phyloP scores from a whole-genome alignment of 2,888 invertebrate genomes.

The Brassicogethes aeneus region DNA sequence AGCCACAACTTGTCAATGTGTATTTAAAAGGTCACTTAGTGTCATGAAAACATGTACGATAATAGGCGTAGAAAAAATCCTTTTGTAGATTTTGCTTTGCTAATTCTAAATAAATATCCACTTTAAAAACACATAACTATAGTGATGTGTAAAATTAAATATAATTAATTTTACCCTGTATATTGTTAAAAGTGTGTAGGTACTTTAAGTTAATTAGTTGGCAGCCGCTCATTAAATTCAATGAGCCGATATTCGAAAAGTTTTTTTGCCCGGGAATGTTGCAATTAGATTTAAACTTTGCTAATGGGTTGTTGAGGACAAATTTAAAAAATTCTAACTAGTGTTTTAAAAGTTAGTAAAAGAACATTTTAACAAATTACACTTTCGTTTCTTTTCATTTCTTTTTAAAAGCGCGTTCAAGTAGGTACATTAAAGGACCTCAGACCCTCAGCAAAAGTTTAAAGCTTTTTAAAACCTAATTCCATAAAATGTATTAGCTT shows the following conservation, averaged over 20 bases:
- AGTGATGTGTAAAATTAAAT: no score
- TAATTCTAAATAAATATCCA: no score
- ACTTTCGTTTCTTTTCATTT: conserved; percentile 39
- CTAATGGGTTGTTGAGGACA: conserved; percentile 32
- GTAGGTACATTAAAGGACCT: conserved; percentile 29
- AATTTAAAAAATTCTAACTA: conserved; percentile 41
- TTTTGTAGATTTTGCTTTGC: no score
- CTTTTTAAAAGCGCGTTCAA: conserved; percentile 34
- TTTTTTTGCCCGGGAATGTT: conserved; percentile 25
- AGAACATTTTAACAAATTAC: conserved; percentile 42
- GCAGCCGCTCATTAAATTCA: conserved; percentile 3
- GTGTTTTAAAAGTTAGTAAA: conserved; percentile 42
- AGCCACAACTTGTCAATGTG: no score
- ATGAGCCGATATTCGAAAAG: conserved; percentile 5
- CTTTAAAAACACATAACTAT: no score
- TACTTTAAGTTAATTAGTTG: no score
- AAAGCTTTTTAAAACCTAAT: conserved; percentile 34
- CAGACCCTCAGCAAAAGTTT: conserved; percentile 29
- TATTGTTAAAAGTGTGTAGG: no score
- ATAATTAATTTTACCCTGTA: no score
- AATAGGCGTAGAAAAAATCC: no score
- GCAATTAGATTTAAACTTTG: conserved; percentile 30
- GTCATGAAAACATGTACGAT: no score
- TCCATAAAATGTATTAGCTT: conserved; percentile 27
- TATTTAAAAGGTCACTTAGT: no score